phyloP scores from a whole-genome alignment of 2,888 invertebrate species.

The Campoplex nolae region DNA sequence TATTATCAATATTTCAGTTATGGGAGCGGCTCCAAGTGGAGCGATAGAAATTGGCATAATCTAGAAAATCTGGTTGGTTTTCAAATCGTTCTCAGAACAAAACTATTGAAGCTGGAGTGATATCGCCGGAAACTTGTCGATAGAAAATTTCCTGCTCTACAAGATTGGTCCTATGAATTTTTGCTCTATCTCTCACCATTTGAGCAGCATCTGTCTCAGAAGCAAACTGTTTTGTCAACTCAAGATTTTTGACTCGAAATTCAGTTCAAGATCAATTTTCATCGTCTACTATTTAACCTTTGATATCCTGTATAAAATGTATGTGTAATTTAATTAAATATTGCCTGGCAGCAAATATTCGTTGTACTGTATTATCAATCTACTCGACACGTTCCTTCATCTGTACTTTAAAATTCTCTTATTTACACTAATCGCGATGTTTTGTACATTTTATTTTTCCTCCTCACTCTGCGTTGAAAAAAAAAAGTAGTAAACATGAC shows the following conservation, averaged over 20 bases:
- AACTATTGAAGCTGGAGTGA: neutral
- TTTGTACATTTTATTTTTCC: conserved; percentile 18
- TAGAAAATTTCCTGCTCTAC: neutral
- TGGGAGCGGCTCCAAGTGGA: neutral
- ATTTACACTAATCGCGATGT: conserved; percentile 40
- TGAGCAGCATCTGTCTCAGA: neutral
- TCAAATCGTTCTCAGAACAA: neutral
- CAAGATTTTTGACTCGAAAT: neutral
- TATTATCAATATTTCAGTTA: neutral
- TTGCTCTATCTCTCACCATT: neutral
- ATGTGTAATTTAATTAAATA: neutral
- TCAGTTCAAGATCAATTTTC: neutral
- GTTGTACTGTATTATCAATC: conserved; percentile 44
- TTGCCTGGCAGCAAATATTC: conserved; percentile 57
- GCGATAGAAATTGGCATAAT: neutral
- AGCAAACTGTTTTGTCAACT: neutral
- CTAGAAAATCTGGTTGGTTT: neutral
- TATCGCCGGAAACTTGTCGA: neutral
- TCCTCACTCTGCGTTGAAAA: neutral
- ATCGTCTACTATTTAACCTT: neutral
- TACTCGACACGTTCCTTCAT: conserved; percentile 24
- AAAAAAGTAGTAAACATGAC: neutral
- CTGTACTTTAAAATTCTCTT: conserved; percentile 26
- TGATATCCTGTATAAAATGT: neutral
- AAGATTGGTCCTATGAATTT: neutral